A percentile compares a stretch with the other conserved stretches of the same genome.
phyloP scores from a whole-genome alignment of 2,888 invertebrate species.

The Caenorhabditis imperialis region DNA sequence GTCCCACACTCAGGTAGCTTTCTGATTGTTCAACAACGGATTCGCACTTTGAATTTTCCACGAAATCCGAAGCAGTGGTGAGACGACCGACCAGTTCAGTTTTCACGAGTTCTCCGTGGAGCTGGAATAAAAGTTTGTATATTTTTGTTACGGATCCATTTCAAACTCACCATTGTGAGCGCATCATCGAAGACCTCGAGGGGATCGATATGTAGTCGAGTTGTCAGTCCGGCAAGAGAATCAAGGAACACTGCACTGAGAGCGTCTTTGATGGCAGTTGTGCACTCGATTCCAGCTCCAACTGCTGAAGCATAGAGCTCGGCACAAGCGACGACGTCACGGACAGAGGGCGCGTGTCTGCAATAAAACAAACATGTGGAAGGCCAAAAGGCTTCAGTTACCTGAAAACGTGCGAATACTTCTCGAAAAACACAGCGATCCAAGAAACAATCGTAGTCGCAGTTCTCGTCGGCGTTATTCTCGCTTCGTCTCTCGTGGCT shows the following conservation, averaged over 20 bases:
- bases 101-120: slow-evolving; percentile 29
- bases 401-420: slow-evolving; percentile 67
- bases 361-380: slow-evolving; percentile 12
- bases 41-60: slow-evolving; percentile 6
- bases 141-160: no score
- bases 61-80: slow-evolving; percentile 8
- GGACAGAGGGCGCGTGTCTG: slow-evolving; percentile 69
- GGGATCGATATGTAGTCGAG: slow-evolving; percentile 85
- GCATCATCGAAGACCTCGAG: slow-evolving; percentile 55
- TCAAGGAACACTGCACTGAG: slow-evolving; percentile 87
- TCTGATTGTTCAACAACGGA: slow-evolving; percentile 13
- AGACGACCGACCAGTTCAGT: slow-evolving; percentile 6
- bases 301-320: slow-evolving; percentile 61
- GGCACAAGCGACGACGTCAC: slow-evolving; percentile 85
- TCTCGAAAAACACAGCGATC: slow-evolving; percentile 63
- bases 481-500: slow-evolving; percentile 46
- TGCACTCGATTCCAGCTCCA: slow-evolving; percentile 65
- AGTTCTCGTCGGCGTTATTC: slow-evolving; percentile 40
- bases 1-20: slow-evolving; percentile 43
- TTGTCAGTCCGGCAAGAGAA: slow-evolving; percentile 90
- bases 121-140: no score
- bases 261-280: slow-evolving; percentile 67
- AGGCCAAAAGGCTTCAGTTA: no score
- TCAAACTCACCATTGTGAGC: slow-evolving; percentile 46
- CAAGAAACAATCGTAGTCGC: slow-evolving; percentile 61